Percentiles rank a stretch among this genome's conserved stretches.
Evolutionary conservation across 1,140 invertebrate genomes (phyloP).

Genomic region (Campoletis sonorensis): DNA sequence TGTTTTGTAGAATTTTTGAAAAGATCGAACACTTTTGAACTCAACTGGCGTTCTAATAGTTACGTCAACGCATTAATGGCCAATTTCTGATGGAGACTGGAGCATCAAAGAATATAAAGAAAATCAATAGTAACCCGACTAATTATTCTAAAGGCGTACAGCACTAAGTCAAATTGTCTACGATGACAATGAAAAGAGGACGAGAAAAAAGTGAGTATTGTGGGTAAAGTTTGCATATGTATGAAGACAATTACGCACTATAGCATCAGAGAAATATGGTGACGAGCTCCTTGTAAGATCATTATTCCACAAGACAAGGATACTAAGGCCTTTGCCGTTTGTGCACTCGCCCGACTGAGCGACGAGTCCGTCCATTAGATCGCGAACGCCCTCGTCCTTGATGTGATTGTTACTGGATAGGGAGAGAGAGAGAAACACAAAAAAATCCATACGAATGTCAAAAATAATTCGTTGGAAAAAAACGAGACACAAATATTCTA

Average conservation of each 20-base stretch:
- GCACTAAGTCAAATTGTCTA: not conserved
- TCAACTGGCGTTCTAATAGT: no score
- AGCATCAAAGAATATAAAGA: slow-evolving; percentile 6
- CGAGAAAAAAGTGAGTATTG: not conserved
- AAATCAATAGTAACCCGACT: not conserved
- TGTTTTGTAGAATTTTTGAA: no score
- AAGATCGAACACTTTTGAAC: no score
- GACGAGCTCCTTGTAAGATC: slow-evolving; percentile 86
- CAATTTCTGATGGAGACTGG: no score
- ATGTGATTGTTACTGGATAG: slow-evolving; percentile 83
- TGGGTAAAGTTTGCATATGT: slow-evolving; percentile 2
- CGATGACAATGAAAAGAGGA: slow-evolving; percentile 2
- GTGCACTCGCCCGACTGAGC: slow-evolving; percentile 78
- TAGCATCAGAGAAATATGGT: slow-evolving; percentile 79
- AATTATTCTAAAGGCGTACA: not conserved
- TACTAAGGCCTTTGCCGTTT: slow-evolving; percentile 81
- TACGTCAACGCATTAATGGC: no score
- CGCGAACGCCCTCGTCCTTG: slow-evolving; percentile 84
- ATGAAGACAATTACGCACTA: slow-evolving; percentile 77
- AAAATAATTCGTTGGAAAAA: slow-evolving; percentile 11
- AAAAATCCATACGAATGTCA: slow-evolving; percentile 1
- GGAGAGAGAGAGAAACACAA: slow-evolving; percentile 52
- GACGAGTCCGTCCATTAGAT: slow-evolving; percentile 85
- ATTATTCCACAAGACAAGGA: slow-evolving; percentile 92
- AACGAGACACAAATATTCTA: not conserved